Base-by-base conservation (phyloP, 1,140 invertebrate species). In the Piezodorus guildinii region DNA sequence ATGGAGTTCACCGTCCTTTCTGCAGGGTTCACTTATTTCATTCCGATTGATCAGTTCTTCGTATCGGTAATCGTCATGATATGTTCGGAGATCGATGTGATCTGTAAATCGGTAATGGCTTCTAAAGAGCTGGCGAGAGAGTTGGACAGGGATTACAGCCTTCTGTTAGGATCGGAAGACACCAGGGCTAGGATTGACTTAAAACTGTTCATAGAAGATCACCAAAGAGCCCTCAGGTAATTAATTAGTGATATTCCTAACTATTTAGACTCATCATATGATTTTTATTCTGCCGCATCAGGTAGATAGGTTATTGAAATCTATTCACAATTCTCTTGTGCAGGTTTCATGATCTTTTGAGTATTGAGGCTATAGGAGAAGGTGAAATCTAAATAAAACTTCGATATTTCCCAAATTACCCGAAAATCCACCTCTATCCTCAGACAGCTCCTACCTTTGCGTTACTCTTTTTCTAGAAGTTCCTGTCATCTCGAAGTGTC, bases 61-160 rank as follows among this genome's bases (percentile, higher is more conserved):
- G 52, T 56, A 15, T 56, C 52, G 10, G 23, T 56, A 23, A 56
- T 56, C 14, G 23, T 56, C 17, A 56, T 56, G 52, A 15, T 56
- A 3, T 56, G 52, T 25, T 19, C 17, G 15, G 52, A 19, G 12
- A 56, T 56, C 10, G 52, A 56, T 23, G 52, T 56, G 17, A 19
- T 56, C 15, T 56, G 52, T 25, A 56, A 19, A 5, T 56, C 52
- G 4, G 23, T 56, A 1, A 9, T 16, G 19, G 3, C 52, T 25
- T 16, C 17, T 1, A 56, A 56, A 25, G 52, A 56, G 52, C 52
- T 56, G 23, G 12, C 15, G 3, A 23, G 3, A 5, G 23, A 56
- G 15, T 16, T 16, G 23, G 19, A 16, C 8, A 6, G 23, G 5
- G 23, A 56, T 15, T 56, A 56, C 23, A 23, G 14, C 8, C 9